Evolutionary conservation across 1,140 invertebrate genomes (phyloP), one percentile per base, ranked within the genome.

Genomic region (Platorchestia sp.): DNA sequence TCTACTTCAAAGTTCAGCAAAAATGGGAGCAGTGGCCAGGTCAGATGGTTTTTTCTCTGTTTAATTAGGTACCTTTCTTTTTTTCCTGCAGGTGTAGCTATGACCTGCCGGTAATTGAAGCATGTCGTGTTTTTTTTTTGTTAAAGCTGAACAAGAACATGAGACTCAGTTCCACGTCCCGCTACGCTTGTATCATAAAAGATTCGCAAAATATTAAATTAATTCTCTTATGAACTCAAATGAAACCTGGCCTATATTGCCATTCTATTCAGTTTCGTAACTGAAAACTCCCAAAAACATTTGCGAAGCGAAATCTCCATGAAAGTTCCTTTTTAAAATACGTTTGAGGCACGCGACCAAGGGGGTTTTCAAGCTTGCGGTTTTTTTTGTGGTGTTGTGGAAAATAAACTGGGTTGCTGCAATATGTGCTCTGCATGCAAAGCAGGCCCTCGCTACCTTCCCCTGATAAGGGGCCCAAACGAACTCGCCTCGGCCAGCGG

Each of bases 351-450:
- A n/a, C n/a, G n/a, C n/a, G n/a, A n/a, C n/a, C n/a, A 27, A 22
- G 59, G 59, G 14, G 10, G 59, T 75, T 75, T 36, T 42, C 87
- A 7, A 42, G 87, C 87, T 44, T 42, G 27, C 42, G 0, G 87
- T 41, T 44, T 42, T 89, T 44, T 27, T 89, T 89, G 36, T 41
- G 43, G 43, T 42, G 87, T 42, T 44, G n/a, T 42, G 87, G 41
- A 44, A 43, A 89, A 89, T 89, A 89, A 89, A 89, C 87, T 44
- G 87, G 27, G 27, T 89, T 89, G 43, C 87, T 89, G n/a, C 43
- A 89, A 89, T 89, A 42, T 89, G 41, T 27, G 87, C 41, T 14
- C 5, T 14, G 43, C 87, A 89, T 89, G 87, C 87, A 89, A 89
- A 89, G 87, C 27, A 44, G 87, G 87, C 41, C 41, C 10, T 44